Conservation (phyloP, 2,113 vertebrate genomes). For the Entomyzon cyanotis region DNA sequence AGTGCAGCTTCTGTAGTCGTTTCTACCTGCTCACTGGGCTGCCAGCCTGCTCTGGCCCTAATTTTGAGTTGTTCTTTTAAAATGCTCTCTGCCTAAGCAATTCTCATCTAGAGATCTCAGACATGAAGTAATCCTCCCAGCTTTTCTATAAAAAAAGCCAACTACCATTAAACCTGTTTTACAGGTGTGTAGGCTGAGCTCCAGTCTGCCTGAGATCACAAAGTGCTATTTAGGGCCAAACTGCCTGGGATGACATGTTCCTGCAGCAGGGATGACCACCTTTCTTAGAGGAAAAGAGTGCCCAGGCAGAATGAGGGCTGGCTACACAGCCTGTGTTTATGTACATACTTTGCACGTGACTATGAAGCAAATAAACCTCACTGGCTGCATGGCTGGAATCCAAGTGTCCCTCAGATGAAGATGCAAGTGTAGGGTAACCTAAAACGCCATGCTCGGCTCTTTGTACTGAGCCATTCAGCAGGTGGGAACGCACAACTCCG, state of each 20-base stretch:
- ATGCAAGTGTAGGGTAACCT: background rate
- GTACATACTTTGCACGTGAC: background rate
- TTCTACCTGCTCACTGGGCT: background rate
- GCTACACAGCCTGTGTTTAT: background rate
- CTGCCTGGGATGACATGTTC: background rate
- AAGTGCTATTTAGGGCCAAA: background rate
- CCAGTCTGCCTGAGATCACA: background rate
- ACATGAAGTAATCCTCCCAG: conserved; percentile 11
- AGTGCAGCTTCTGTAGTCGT: background rate
- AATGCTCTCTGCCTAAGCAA: background rate
- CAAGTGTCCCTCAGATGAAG: background rate
- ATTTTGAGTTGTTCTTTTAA: background rate
- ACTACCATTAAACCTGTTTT: conserved; percentile 23
- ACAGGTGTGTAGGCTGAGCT: conserved; percentile 10
- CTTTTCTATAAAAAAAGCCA: background rate
- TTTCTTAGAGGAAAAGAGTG: background rate
- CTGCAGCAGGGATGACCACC: background rate
- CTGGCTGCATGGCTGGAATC: background rate
- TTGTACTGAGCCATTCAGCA: background rate
- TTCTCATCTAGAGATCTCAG: conserved; percentile 9
- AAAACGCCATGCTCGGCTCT: accelerated
- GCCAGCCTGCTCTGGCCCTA: background rate
- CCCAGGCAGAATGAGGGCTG: background rate
- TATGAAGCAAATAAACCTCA: background rate
- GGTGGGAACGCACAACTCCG: background rate